phyloP scores from a whole-genome alignment of 1,140 invertebrate species.

The Lordiphosa collinella region DNA sequence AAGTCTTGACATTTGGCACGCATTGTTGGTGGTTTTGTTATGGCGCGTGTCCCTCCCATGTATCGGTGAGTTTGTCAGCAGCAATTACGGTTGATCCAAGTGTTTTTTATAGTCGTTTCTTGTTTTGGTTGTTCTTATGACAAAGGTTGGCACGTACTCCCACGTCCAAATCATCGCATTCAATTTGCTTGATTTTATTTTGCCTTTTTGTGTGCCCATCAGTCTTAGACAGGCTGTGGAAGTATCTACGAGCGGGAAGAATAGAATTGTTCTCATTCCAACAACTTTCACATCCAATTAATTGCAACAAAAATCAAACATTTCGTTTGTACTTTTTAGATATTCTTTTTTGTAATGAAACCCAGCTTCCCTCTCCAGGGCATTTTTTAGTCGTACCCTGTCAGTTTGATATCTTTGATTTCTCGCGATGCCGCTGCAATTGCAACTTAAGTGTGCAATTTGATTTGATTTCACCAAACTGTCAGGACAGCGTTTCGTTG shows the following conservation, averaged over 20 bases:
- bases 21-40: constrained; percentile 43
- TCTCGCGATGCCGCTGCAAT: constrained; percentile 52
- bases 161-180: constrained; percentile 71
- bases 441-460: constrained; percentile 71
- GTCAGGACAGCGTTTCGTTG: constrained; percentile 28
- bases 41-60: constrained; percentile 27
- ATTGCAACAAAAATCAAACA: no score
- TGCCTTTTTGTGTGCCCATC: constrained; percentile 27
- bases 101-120: constrained; percentile 58
- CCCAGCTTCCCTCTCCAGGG: constrained; percentile 2
- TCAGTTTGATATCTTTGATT: constrained; percentile 47
- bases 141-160: constrained; percentile 70
- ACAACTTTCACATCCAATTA: no score
- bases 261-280: no score
- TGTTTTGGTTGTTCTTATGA: constrained; percentile 36
- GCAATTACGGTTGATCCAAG: constrained; percentile 70
- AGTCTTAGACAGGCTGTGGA: constrained; percentile 4
- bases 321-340: no score
- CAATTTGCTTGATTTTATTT: constrained; percentile 76
- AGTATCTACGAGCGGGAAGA: no score
- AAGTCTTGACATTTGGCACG: constrained; percentile 46
- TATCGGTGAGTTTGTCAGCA: constrained; percentile 61
- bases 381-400: constrained; percentile 23
- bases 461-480: constrained; percentile 67
- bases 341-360: no score